Evolutionary conservation across 1,140 invertebrate species (phyloP).

Genomic region (Zaprionus taronus): DNA sequence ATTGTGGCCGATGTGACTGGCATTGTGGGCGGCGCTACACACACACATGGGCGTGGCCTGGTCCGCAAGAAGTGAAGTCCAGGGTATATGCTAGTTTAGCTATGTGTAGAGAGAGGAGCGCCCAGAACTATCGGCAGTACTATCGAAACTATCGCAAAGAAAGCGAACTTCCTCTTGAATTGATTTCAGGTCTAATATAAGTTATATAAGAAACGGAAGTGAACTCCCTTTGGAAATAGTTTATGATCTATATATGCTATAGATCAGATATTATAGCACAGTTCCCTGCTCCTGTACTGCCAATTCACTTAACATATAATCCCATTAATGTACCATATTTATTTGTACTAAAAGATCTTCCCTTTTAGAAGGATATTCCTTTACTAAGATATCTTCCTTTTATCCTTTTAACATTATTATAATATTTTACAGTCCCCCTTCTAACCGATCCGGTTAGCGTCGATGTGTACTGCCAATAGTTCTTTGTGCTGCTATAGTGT

Average conservation of each 20-base stretch:
- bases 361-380: no score
- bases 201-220: no score
- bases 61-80: conserved; percentile 57
- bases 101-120: not conserved
- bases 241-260: not conserved
- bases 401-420: not conserved
- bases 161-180: no score
- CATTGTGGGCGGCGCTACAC: conserved; percentile 45
- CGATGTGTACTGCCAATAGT: not conserved
- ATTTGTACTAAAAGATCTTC: no score
- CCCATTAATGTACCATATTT: no score
- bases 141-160: not conserved
- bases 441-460: not conserved
- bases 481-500: not conserved
- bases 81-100: conserved; percentile 1
- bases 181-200: no score
- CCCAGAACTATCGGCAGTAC: not conserved
- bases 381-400: not conserved
- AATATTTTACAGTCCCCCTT: not conserved
- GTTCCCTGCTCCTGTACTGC: not conserved
- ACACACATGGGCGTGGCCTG: conserved; percentile 42
- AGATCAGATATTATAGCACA: not conserved
- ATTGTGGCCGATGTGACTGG: conserved; percentile 81
- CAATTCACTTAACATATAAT: not conserved
- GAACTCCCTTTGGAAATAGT: not conserved